A percentile compares a stretch with the other conserved stretches of the same genome.
Conservation (phyloP, 2,888 invertebrate genomes). For the Machimus atricapillus region DNA sequence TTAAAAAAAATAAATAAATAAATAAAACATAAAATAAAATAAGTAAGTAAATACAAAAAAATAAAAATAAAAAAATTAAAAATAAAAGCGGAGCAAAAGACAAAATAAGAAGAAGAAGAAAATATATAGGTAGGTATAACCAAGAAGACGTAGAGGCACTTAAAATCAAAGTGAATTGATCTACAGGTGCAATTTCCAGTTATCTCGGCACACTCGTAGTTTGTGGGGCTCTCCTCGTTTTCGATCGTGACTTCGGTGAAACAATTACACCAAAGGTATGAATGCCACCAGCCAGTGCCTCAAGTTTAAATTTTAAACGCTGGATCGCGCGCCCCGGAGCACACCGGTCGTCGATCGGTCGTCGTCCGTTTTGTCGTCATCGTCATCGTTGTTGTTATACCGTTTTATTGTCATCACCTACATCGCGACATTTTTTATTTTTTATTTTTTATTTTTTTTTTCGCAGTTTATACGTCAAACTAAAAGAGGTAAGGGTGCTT, state of each 20-base stretch:
- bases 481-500: background rate
- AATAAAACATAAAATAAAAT: background rate
- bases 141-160: background rate
- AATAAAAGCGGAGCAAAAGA: background rate
- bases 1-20: background rate
- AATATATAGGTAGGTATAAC: too few species aligned
- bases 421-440: too few species aligned
- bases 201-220: background rate
- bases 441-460: background rate
- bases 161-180: slow-evolving; percentile 13
- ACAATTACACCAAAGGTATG: background rate
- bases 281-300: background rate
- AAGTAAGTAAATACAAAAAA: background rate
- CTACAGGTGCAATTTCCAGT: slow-evolving; percentile 24
- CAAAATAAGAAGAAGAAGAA: background rate
- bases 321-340: background rate
- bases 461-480: background rate
- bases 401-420: background rate
- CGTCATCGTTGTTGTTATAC: background rate
- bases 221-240: background rate
- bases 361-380: background rate
- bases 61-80: too few species aligned
- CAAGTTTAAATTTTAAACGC: background rate
- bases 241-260: slow-evolving; percentile 7
- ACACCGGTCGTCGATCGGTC: background rate